phyloP scores from a whole-genome alignment of 2,797 vertebrate genomes.

The Sebastes variabilis region DNA sequence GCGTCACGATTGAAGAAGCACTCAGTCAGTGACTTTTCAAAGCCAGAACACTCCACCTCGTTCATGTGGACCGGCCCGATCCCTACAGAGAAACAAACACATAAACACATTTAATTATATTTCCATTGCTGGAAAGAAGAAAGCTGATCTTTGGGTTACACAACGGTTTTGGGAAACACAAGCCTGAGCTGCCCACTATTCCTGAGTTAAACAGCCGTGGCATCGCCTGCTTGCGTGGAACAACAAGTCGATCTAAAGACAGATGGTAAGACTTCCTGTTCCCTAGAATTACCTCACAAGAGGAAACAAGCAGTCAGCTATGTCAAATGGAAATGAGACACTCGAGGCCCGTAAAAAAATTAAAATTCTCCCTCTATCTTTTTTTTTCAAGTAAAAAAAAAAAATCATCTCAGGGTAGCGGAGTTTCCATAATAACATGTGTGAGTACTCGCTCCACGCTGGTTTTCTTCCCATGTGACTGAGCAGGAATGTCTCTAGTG shows the following conservation, averaged over 20 bases:
- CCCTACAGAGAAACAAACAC: conserved; percentile 71
- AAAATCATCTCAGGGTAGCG: not conserved
- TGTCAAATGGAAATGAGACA: conserved; percentile 43
- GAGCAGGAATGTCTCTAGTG: conserved; percentile 44
- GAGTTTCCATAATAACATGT: conserved; percentile 62
- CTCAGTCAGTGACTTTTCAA: conserved; percentile 93
- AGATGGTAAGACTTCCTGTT: conserved; percentile 26
- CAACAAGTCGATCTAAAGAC: conserved; percentile 20
- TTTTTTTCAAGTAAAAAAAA: not conserved
- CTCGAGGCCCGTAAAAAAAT: conserved; percentile 25
- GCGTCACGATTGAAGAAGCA: conserved; percentile 90
- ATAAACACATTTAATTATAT: not conserved
- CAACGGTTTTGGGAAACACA: not conserved
- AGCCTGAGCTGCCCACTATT: not conserved
- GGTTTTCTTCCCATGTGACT: conserved; percentile 26
- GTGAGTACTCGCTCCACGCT: conserved; percentile 20
- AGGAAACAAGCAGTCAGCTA: conserved; percentile 37
- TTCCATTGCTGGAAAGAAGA: not conserved
- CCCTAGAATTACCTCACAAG: conserved; percentile 1
- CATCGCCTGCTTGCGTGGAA: not conserved
- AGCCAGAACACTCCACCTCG: conserved; percentile 90
- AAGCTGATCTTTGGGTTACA: conserved; percentile 2
- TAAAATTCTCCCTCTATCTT: not conserved
- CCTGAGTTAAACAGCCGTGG: conserved; percentile 1
- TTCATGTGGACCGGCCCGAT: conserved; percentile 96